Conservation (phyloP, 53 echinoderm and acorn worm genomes). For the Holothuria scabra region DNA sequence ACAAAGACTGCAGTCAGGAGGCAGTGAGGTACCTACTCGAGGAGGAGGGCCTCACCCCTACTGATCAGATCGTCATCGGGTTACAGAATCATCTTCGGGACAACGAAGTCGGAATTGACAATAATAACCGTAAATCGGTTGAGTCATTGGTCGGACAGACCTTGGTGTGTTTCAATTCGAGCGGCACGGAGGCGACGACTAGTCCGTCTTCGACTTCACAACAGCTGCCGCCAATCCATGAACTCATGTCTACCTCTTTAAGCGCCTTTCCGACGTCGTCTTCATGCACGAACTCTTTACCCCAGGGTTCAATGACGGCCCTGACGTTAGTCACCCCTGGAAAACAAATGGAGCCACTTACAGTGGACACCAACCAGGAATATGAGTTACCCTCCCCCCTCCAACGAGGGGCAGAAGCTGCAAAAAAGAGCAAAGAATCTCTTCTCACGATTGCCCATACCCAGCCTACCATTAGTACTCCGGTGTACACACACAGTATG, state of each 20-base stretch:
- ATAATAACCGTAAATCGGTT: slow-evolving; percentile 35
- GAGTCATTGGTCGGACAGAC: slow-evolving; percentile 41
- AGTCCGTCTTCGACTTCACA: slow-evolving; percentile 45
- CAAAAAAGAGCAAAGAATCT: slow-evolving; percentile 78
- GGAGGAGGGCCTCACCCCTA: slow-evolving; percentile 86
- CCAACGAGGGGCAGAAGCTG: slow-evolving; percentile 65
- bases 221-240: slow-evolving; percentile 53
- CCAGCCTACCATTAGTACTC: slow-evolving; percentile 65
- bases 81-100: slow-evolving; percentile 78
- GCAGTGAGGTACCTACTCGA: slow-evolving; percentile 90
- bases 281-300: slow-evolving; percentile 59
- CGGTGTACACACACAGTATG: slow-evolving; percentile 49
- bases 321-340: slow-evolving; percentile 51
- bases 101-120: slow-evolving; percentile 36
- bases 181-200: slow-evolving; percentile 19
- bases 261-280: slow-evolving; percentile 46
- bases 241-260: slow-evolving; percentile 44
- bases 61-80: slow-evolving; percentile 85
- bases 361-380: slow-evolving; percentile 95
- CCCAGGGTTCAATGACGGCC: slow-evolving; percentile 64
- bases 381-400: slow-evolving; percentile 94
- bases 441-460: slow-evolving; percentile 87
- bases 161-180: slow-evolving; percentile 41
- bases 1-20: slow-evolving; percentile 94
- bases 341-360: slow-evolving; percentile 19